Base-by-base conservation (phyloP, 2,888 invertebrate genomes). In the Tetramorium bicarinatum region DNA sequence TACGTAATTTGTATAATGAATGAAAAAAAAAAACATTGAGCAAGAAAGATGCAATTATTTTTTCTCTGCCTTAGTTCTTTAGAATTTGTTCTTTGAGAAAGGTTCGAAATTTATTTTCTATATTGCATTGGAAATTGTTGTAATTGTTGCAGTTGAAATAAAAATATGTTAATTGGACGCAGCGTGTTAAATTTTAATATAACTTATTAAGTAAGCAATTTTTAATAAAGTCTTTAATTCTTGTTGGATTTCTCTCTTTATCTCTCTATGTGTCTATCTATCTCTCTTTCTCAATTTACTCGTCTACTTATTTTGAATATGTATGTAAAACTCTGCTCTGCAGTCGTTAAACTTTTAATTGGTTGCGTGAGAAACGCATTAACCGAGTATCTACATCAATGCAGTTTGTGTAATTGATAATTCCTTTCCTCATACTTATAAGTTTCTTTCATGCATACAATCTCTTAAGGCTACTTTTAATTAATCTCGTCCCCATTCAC, bases 341-440 rank as follows among this genome's bases (percentile, higher is more conserved):
- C 41, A 18, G n/a, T 11, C 34, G 15, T 77, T 54, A 54, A 77
- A 54, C 76, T 77, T 77, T 64, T 66, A 77, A 66, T 77, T 66
- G 29, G 41, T 77, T 54, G 64, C 76, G 66, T 66, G 64, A 77
- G 66, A 77, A 64, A 77, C 13, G 15, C 52, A 66, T 66, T 66
- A 66, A 64, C 64, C 52, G n/a, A 52, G 52, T 34, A 76, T 52
- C 38, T 62, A 64, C 76, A n/a, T 61, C 44, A 52, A 77, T 66
- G 64, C 41, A 77, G 18, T 77, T 77, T 66, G 38, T 38, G 52
- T 54, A 41, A 52, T 66, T 54, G 52, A 66, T 77, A 54, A 25
- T 64, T 41, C 41, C 18, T 52, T 64, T 18, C 15, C 25, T 64
- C 25, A 49, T n/a, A 62, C 38, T 62, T 34, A 11, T 38, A 52